Conservation (phyloP, 1,140 invertebrate genomes). For the Eubasilissa regina region DNA sequence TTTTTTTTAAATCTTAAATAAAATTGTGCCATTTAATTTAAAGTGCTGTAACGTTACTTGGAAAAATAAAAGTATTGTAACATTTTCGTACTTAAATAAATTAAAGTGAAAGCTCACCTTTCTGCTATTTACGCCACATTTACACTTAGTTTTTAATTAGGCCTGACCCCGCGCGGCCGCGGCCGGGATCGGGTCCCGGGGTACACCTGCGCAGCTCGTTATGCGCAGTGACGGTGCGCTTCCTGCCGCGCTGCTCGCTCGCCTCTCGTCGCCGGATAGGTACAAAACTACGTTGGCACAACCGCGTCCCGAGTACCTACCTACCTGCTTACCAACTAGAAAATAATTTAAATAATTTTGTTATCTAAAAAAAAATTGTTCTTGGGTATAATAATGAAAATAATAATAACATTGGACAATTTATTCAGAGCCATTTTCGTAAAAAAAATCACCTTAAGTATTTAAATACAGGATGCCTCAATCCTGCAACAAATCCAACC, state of each 20-base stretch:
- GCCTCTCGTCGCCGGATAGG: conserved; percentile 31
- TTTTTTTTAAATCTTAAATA: neutral
- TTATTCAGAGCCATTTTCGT: too few species aligned
- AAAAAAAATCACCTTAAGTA: too few species aligned
- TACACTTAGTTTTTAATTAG: conserved; percentile 5
- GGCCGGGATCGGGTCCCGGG: conserved; percentile 12
- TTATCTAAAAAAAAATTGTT: too few species aligned
- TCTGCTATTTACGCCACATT: neutral
- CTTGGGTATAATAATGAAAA: too few species aligned
- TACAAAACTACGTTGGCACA: neutral
- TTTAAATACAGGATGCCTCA: too few species aligned
- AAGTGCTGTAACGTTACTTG: neutral
- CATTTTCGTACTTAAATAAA: too few species aligned
- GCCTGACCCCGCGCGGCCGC: conserved; percentile 26
- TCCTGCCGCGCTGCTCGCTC: conserved; percentile 38
- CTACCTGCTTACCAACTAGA: too few species aligned
- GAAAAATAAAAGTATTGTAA: too few species aligned
- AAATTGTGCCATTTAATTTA: neutral
- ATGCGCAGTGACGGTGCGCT: conserved; percentile 57
- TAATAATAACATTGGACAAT: too few species aligned
- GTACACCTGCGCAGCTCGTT: conserved; percentile 58
- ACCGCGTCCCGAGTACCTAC: too few species aligned
- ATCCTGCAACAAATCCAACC: too few species aligned
- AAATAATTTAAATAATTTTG: too few species aligned
- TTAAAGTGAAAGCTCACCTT: neutral